phyloP scores from a whole-genome alignment of 2,797 vertebrate species.

The Melanotaenia nigrans region DNA sequence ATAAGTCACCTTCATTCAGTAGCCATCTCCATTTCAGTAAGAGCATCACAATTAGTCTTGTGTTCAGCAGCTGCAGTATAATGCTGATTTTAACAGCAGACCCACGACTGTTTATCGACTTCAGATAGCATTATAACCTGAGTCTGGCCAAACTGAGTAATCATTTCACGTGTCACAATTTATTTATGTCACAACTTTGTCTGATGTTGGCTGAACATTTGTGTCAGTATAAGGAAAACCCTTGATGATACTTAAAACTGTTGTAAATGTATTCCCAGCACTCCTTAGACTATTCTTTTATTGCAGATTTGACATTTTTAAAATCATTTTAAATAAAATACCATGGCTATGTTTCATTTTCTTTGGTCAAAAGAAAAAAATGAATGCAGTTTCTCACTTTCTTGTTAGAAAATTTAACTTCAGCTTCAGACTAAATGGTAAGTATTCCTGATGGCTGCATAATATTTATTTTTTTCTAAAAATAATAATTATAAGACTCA shows the following conservation, averaged over 20 bases:
- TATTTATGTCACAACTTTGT: not conserved
- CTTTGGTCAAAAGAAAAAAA: not conserved
- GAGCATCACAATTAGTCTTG: slow-evolving; percentile 40
- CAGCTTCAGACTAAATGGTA: not conserved
- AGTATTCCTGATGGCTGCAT: not conserved
- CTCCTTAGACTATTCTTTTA: not conserved
- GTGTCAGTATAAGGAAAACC: not conserved
- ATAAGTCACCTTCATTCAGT: slow-evolving; percentile 35
- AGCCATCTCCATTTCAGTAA: slow-evolving; percentile 41
- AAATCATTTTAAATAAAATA: slow-evolving; percentile 3
- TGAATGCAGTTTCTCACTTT: not conserved
- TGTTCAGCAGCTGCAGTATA: slow-evolving; percentile 29
- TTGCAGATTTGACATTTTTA: not conserved
- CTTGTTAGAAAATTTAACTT: not conserved
- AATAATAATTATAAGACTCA: not conserved
- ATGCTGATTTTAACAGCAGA: slow-evolving; percentile 18
- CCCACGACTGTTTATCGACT: slow-evolving; percentile 1
- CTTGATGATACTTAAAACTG: not conserved
- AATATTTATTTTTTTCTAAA: not conserved
- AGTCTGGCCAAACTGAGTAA: not conserved
- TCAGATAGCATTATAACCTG: not conserved
- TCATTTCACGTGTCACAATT: not conserved
- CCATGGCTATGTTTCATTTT: not conserved
- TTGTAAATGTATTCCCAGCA: not conserved
- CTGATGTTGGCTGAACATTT: not conserved